Evolutionary conservation across 2,113 vertebrate genomes (phyloP), one percentile per base, ranked within the genome.

Genomic region (Aspidoscelis tigris): DNA sequence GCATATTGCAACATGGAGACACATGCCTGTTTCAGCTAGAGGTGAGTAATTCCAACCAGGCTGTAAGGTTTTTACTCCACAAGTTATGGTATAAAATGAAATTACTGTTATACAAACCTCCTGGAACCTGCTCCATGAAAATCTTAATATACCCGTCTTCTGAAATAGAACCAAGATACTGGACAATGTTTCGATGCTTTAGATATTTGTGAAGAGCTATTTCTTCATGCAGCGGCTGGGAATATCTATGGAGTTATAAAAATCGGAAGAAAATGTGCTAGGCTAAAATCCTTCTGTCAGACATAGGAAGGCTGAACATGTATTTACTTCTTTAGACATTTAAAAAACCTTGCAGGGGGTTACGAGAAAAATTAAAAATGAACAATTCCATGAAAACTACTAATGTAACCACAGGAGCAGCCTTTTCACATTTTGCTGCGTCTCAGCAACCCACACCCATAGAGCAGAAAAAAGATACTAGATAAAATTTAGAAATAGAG

Each of bases 101-200:
- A n/a, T 47, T 20, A 81, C 64, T 71, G 69, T 22, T 20, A 88
- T 66, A 93, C 96, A 92, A 89, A 97, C 97, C 96, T 93, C 96
- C 96, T 87, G 96, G 96, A 10, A 97, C 96, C 72, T 97, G 97
- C 76, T 97, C 97, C 97, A 97, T 97, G 93, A 97, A 97, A 85
- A 97, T 97, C 90, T 97, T 97, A 90, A 97, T 95, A 87, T 95
- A 97, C 33, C 96, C 96, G 21, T 93, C 77, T 93, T 97, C 95
- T 0, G 96, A 97, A 79, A 97, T 82, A 12, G 96, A 97, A 86
- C 96, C 97, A 80, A 97, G 94, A 88, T 97, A 97, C 68, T 96
- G 97, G 44, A 97, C 96, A 21, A 97, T 95, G 64, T 97, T 97
- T 47, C 94, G 92, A 87, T 97, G 97, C 76, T 96, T 97, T 87